Percentiles rank a stretch among this genome's conserved stretches.
Conservation (phyloP, 1,140 invertebrate species). For the Periplaneta americana region DNA sequence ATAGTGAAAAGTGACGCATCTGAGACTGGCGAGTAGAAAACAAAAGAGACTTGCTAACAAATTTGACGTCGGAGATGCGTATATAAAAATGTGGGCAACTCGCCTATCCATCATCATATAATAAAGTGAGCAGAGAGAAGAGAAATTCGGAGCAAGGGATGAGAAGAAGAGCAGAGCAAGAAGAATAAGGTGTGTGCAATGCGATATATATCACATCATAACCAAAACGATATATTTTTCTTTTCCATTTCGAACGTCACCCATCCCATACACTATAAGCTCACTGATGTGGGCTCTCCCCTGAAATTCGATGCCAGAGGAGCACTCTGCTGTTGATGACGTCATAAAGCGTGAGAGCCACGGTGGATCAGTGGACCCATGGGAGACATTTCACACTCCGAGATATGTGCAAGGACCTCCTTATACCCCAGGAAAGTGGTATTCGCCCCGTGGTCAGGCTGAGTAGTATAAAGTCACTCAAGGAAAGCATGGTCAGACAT, state of each 20-base stretch:
- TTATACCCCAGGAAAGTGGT: neutral
- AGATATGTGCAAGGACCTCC: neutral
- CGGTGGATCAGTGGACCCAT: neutral
- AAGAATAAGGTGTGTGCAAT: neutral
- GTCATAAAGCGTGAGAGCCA: neutral
- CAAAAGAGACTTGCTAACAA: neutral
- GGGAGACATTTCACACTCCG: neutral
- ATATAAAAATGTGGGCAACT: neutral
- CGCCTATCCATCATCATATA: neutral
- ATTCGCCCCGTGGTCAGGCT: neutral
- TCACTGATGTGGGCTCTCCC: neutral
- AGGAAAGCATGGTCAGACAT: neutral
- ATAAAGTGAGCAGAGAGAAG: neutral
- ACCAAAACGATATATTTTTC: neutral
- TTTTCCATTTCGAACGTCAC: neutral
- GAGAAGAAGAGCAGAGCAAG: neutral
- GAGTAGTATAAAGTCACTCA: neutral
- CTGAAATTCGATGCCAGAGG: neutral
- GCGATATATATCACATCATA: neutral
- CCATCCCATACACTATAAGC: too few species aligned
- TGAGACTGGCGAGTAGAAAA: neutral
- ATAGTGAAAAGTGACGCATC: neutral
- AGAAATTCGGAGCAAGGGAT: neutral
- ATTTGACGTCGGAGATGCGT: neutral
- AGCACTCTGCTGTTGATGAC: neutral